Conservation (phyloP, 1,140 invertebrate genomes). For the Mizuhopecten yessoensis region DNA sequence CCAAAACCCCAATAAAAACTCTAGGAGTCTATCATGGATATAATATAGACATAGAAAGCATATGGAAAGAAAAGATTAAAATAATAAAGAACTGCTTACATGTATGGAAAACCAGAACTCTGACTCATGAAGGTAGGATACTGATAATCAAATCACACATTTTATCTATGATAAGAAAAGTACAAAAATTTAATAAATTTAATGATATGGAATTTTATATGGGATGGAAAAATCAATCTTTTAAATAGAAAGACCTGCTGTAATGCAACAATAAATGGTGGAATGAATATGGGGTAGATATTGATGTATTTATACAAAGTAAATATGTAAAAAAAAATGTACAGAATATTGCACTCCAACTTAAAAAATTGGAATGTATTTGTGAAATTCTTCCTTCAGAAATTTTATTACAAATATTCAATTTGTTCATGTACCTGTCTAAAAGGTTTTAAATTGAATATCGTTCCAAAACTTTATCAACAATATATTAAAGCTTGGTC, state of each 20-base stretch:
- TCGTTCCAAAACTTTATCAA: neutral
- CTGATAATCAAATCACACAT: neutral
- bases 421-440: neutral
- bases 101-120: neutral
- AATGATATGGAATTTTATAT: slow-evolving; percentile 1
- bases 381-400: neutral
- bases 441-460: neutral
- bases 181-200: slow-evolving; percentile 12
- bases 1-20: slow-evolving; percentile 16
- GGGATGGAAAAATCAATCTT: neutral
- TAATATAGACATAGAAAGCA: neutral
- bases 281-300: slow-evolving; percentile 11
- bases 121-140: neutral
- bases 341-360: neutral
- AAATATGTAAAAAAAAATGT: neutral
- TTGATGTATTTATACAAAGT: too few relatives aligned
- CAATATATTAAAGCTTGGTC: too few relatives aligned
- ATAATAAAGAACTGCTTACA: neutral
- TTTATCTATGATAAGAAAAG: neutral
- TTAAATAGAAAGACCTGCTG: neutral
- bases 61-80: slow-evolving; percentile 7
- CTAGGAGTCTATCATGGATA: slow-evolving; percentile 39
- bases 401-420: neutral
- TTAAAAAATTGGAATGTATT: too few relatives aligned
- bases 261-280: neutral